Percentiles rank a stretch among this genome's conserved stretches.
Evolutionary conservation across 2,797 vertebrate species (phyloP).

Genomic region (Rhabdophis nuchalis): DNA sequence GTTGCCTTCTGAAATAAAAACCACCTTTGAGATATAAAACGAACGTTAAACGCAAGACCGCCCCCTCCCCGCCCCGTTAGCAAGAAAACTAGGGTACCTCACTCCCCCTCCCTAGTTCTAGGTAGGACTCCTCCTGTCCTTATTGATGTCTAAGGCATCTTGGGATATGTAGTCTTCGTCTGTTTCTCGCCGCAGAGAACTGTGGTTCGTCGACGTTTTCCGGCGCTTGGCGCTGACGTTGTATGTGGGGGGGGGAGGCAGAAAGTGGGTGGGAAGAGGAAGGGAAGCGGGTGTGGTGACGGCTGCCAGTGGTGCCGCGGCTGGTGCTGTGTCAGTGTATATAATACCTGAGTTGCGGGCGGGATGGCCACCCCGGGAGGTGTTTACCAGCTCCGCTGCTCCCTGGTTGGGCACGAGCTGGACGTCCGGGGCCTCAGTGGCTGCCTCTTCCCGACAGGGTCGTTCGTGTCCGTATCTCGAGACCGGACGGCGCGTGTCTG

Average conservation of each 20-base stretch:
- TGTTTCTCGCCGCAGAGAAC: fast-evolving
- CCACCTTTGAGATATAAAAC: background rate
- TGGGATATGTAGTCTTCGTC: conserved; percentile 32
- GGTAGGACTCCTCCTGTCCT: fast-evolving
- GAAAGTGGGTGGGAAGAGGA: background rate
- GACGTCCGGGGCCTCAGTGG: conserved; percentile 85
- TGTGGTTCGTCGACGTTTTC: background rate
- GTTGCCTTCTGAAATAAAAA: too few species aligned
- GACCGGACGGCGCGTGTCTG: conserved; percentile 92
- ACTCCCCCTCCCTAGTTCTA: too few species aligned
- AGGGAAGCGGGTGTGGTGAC: background rate
- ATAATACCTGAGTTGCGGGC: background rate
- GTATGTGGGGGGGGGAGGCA: conserved; percentile 30
- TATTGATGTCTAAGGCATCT: fast-evolving
- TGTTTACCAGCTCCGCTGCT: conserved; percentile 86
- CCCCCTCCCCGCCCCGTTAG: too few species aligned
- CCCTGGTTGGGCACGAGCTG: conserved; percentile 86
- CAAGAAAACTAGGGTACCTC: background rate
- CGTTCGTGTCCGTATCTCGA: conserved; percentile 92
- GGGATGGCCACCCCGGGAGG: conserved; percentile 62
- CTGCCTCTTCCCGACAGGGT: conserved; percentile 77
- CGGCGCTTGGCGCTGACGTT: conserved; percentile 6
- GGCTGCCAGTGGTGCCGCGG: conserved; percentile 28
- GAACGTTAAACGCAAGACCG: background rate
- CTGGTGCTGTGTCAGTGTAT: conserved; percentile 69